These are phyloP conservation scores for Siniperca undulata DNA, from an alignment of 2,797 vertebrate genomes.

Conservation along the genomic window DNA sequence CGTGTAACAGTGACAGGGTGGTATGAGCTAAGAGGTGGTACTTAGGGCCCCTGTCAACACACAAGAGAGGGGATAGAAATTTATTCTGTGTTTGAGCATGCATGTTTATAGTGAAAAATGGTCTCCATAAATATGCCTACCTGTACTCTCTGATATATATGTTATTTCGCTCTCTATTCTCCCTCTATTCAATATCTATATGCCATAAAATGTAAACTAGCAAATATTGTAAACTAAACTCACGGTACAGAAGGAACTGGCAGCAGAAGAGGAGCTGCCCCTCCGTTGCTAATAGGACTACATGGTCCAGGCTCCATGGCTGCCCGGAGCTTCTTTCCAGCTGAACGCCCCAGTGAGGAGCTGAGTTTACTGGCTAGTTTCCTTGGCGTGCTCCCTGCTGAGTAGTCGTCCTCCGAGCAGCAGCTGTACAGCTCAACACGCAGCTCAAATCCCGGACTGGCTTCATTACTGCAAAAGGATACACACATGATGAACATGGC, in stretches of 20 bases:
- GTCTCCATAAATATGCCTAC: background rate
- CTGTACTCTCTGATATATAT: background rate
- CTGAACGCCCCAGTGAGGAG: slow-evolving; percentile 92
- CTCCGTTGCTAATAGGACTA: slow-evolving; percentile 86
- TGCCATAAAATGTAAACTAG: background rate
- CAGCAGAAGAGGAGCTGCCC: slow-evolving; percentile 87
- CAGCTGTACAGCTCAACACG: slow-evolving; percentile 94
- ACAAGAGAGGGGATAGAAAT: slow-evolving; percentile 39
- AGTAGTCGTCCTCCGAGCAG: slow-evolving; percentile 90
- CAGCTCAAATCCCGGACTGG: slow-evolving; percentile 90
- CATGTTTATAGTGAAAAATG: background rate
- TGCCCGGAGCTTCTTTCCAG: slow-evolving; percentile 89
- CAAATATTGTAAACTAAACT: slow-evolving; percentile 64
- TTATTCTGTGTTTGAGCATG: slow-evolving; percentile 5
- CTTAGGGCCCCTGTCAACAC: slow-evolving; percentile 88
- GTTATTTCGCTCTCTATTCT: background rate
- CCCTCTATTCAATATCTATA: background rate
- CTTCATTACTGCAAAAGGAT: slow-evolving; percentile 84
- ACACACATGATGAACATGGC: background rate
- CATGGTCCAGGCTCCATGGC: slow-evolving; percentile 88
- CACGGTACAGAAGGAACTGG: slow-evolving; percentile 90
- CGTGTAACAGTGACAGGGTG: slow-evolving; percentile 87
- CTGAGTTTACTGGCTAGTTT: slow-evolving; percentile 94
- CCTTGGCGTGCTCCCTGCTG: slow-evolving; percentile 88
- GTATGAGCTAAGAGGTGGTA: slow-evolving; percentile 94